Conservation (phyloP, 2,888 invertebrate genomes). For the Ischnus inquisitorius region DNA sequence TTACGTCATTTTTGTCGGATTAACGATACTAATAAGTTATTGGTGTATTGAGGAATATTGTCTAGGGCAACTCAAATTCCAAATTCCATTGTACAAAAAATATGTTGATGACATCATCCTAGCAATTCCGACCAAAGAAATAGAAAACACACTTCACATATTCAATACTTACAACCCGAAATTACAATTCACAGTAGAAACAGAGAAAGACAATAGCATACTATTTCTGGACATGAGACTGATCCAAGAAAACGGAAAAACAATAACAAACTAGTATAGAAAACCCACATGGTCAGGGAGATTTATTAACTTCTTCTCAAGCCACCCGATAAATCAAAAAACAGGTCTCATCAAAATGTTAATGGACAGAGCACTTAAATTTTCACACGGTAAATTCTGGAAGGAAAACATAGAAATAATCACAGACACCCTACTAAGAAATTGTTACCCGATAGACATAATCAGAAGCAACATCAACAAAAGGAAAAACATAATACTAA, state of each 20-base stretch:
- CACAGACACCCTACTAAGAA: not conserved
- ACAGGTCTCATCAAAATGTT: not conserved
- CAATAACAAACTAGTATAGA: no score
- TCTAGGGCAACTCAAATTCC: no score
- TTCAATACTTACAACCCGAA: not conserved
- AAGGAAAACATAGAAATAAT: not conserved
- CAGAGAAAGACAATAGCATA: not conserved
- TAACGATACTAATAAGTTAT: no score
- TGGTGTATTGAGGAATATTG: no score
- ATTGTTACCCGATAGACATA: not conserved
- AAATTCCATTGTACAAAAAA: no score
- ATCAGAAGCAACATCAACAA: not conserved
- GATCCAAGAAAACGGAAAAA: no score
- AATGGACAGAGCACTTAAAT: not conserved
- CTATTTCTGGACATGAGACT: no score
- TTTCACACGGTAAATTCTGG: not conserved
- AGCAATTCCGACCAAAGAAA: not conserved
- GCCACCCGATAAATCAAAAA: not conserved
- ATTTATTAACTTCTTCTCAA: no score
- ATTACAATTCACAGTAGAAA: not conserved
- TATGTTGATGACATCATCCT: not conserved
- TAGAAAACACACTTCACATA: not conserved
- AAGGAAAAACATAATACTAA: not conserved
- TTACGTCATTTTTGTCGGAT: no score
- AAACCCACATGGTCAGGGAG: no score